Base-by-base conservation (phyloP, 30 jellyfish, hydroid and myxozoan species). In the Hydractinia echinata region DNA sequence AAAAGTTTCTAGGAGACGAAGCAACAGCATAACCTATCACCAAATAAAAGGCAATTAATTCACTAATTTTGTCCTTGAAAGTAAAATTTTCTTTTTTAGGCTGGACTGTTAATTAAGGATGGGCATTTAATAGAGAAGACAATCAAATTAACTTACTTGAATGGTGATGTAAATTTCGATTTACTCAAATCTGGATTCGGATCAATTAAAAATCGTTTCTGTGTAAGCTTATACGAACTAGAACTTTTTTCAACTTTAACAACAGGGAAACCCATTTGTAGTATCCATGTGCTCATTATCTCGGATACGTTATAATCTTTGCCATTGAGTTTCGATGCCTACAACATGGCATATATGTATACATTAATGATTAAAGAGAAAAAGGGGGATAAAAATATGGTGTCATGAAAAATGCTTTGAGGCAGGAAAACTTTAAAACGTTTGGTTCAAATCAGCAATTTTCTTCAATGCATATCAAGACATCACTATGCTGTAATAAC, bases 261-360 rank as follows among this genome's bases (percentile, higher is more conserved):
- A 16, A 83, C 99, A 62, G 99, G 99, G 82, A 19, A 93, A 4
- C 96, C 96, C 99, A 93, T 93, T 58, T 93, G 99, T 54, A 79
- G 73, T 14, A 94, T 87, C 99, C 99, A 93, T 49, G 96, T 83
- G 81, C 87, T 87, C 99, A 93, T 93, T 58, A 93, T 84, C 7
- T 72, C 60, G 9, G 90, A 7, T 8, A 93, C 95, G 77, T 93
- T 81, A 58, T 55, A 61, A 10, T 67, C 69, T 48, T 76, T 81
- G 39, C 87, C 78, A 18, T 78, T 78, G 18, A 13, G 9, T 11
- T 52, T 48, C 18, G 81, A 71, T 11, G 81, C 81, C 81, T 71
- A 16, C 16, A 30, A 30, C 44, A 30, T 30, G 44, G 2, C 44
- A 30, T 30, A 30, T 30, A 30, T 30, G 44, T 30, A 30, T 30